Evolutionary conservation across 2,797 vertebrate species (phyloP).

Genomic region (Alectoris magna): DNA sequence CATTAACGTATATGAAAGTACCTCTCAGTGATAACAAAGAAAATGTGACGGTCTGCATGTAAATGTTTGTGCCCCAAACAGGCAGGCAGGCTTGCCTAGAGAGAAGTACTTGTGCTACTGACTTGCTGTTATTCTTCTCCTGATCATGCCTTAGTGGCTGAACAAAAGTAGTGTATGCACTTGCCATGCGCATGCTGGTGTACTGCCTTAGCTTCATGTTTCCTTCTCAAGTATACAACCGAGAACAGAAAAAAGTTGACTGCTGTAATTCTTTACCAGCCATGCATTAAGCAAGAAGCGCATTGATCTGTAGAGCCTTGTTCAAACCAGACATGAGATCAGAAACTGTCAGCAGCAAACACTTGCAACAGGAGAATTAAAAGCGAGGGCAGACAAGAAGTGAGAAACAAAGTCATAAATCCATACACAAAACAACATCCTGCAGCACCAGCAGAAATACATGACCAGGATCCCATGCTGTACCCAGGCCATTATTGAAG

Average conservation of each 20-base stretch:
- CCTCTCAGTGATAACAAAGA: not conserved
- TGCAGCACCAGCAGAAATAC: not conserved
- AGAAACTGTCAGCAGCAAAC: not conserved
- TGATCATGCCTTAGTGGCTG: not conserved
- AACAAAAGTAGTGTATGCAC: not conserved
- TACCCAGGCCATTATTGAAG: not conserved
- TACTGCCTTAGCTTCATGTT: not conserved
- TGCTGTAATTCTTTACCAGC: not conserved
- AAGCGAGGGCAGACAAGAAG: not conserved
- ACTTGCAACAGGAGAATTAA: not conserved
- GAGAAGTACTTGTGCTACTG: not conserved
- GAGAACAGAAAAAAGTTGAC: accelerated
- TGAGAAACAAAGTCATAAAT: not conserved
- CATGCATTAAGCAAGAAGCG: not conserved
- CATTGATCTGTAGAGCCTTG: not conserved
- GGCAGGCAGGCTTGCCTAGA: not conserved
- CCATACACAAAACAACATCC: not conserved
- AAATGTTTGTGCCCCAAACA: not conserved
- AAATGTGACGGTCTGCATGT: not conserved
- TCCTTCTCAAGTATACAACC: not conserved
- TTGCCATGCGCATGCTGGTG: not conserved
- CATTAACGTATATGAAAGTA: not conserved
- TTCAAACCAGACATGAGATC: not conserved
- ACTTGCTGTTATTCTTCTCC: not conserved
- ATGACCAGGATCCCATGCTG: not conserved